Base-by-base conservation (phyloP, 2,888 invertebrate species). In the Caenorhabditis virilis region DNA sequence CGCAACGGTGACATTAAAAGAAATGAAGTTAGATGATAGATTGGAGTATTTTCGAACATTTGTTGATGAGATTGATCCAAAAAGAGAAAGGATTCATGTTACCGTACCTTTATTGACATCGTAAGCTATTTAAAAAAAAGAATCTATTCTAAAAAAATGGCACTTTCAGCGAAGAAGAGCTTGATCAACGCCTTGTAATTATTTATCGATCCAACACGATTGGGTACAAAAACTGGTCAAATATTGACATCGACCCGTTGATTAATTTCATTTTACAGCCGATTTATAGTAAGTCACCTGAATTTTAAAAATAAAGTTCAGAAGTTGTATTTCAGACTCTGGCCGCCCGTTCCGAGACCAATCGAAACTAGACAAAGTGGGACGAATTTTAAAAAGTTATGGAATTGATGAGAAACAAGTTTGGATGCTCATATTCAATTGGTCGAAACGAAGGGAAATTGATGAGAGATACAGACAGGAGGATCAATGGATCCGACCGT, bases 51-150 rank as follows among this genome's bases (percentile, higher is more conserved):
- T 78, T 20, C 38, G 54, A 13, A 52, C 38, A 11, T 73, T 77
- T 26, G 45, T 70, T 15, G 77, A 78, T 52, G 57, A 68, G 20
- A 63, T 78, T 7, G 78, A 78, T 50, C 45, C 45, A 11, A 55
- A 51, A 36, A 53, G 78, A 9, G 66, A 69, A 16, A 61, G 78
- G 22, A 50, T 59, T 25, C 78, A 78, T 42, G 46, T 78, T 2
- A 64, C 73, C 25, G 46, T 78, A 2, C 78, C 78, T 1, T 39
- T 75, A 16, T 35, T 76, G 20, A 59, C 70, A 3, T 25, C 49
- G 63, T 72, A 41, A 38, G 23, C 42, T 20, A 16, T 36, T 25
- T 20, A 9, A 7, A 30, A 20, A 27, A 4, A 15, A n/a, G 35
- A 25, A 47, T 39, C 16, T 16, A 58, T 33, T 1, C 23, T 52